Evolutionary conservation across 2,888 invertebrate genomes (phyloP).

Genomic region (Catocala fraxini): DNA sequence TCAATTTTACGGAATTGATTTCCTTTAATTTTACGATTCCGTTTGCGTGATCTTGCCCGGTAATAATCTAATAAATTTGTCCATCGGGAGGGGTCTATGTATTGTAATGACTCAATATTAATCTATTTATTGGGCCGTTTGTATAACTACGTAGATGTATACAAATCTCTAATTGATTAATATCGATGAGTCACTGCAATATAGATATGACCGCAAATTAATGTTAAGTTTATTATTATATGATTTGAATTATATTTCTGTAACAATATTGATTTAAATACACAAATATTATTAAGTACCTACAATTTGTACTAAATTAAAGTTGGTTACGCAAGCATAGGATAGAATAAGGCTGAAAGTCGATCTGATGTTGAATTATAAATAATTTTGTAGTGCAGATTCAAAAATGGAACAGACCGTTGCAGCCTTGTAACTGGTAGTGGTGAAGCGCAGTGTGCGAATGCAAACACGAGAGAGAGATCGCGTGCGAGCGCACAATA

Average conservation of each 20-base stretch:
- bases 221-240: not conserved
- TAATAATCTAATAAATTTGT: constrained; percentile 84
- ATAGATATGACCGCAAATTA: constrained; percentile 13
- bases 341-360: too few species aligned
- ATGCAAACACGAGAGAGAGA: constrained; percentile 59
- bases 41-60: constrained; percentile 85
- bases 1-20: constrained; percentile 82
- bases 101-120: constrained; percentile 77
- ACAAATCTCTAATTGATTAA: constrained; percentile 41
- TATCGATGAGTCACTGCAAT: constrained; percentile 25
- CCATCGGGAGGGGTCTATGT: constrained; percentile 76
- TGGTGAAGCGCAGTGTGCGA: constrained; percentile 53
- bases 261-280: too few species aligned
- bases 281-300: too few species aligned
- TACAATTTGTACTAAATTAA: too few species aligned
- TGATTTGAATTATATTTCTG: too few species aligned
- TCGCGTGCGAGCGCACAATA: constrained; percentile 83
- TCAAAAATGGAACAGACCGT: constrained; percentile 52
- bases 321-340: too few species aligned
- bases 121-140: constrained; percentile 70
- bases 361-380: not conserved
- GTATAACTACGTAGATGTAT: constrained; percentile 38
- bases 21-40: constrained; percentile 85
- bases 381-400: constrained; percentile 40
- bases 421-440: constrained; percentile 47